A percentile compares a stretch with the other conserved stretches of the same genome.
Evolutionary conservation across 2,113 vertebrate genomes (phyloP).

Genomic region (Apteryx mantelli): DNA sequence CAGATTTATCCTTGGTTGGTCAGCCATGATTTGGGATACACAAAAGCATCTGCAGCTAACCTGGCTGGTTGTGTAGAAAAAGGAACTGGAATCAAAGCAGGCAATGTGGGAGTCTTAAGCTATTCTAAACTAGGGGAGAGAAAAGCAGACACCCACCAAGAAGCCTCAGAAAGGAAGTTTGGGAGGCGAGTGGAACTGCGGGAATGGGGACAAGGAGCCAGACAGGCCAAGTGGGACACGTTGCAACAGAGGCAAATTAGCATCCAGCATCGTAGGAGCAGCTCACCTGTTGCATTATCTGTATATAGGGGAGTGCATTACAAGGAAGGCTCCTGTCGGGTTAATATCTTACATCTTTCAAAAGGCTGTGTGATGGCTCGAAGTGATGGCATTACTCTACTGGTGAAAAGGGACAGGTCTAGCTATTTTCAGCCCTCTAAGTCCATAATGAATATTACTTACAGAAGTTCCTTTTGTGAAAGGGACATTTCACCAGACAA

Average conservation of each 20-base stretch:
- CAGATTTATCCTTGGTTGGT: not conserved
- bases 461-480: not conserved
- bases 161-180: not conserved
- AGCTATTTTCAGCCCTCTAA: not conserved
- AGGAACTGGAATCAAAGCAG: not conserved
- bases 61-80: not conserved
- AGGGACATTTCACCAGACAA: not conserved
- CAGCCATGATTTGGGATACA: not conserved
- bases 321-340: not conserved
- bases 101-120: not conserved
- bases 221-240: not conserved
- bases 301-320: not conserved
- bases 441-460: not conserved
- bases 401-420: not conserved
- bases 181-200: not conserved
- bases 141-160: not conserved
- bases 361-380: not conserved
- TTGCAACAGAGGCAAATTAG: constrained; percentile 39
- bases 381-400: not conserved
- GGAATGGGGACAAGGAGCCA: not conserved
- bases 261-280: not conserved
- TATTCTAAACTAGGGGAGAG: not conserved
- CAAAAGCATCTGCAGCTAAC: not conserved
- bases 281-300: constrained; percentile 16
- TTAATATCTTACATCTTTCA: not conserved